These are phyloP conservation scores for Bostrychus sinensis DNA, from an alignment of 2,113 vertebrate species.

Conservation along the genomic window DNA sequence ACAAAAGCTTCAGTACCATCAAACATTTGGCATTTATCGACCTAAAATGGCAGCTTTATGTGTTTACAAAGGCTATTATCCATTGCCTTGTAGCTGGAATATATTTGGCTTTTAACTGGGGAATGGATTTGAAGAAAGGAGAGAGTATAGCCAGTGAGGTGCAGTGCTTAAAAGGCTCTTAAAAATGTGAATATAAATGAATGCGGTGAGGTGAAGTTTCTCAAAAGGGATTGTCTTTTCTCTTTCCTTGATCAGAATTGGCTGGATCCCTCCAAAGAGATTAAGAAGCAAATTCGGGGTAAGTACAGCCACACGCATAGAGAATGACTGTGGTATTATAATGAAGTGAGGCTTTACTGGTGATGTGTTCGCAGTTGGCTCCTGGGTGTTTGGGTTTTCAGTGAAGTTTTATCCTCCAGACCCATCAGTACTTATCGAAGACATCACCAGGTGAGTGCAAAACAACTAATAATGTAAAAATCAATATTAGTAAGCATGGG, in stretches of 20 bases:
- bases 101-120: slow-evolving; percentile 26
- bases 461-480: background rate
- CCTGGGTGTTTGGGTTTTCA: slow-evolving; percentile 94
- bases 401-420: slow-evolving; percentile 99
- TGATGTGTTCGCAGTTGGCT: slow-evolving; percentile 81
- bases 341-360: slow-evolving; percentile 17
- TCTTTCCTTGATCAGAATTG: slow-evolving; percentile 81
- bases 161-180: slow-evolving; percentile 11
- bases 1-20: slow-evolving; percentile 62
- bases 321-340: background rate
- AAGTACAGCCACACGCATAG: slow-evolving; percentile 68
- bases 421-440: slow-evolving; percentile 95
- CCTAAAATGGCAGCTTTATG: slow-evolving; percentile 27
- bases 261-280: slow-evolving; percentile 99
- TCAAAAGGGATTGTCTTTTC: slow-evolving; percentile 46
- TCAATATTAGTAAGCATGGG: background rate
- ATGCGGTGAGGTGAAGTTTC: slow-evolving; percentile 37
- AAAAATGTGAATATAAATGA: slow-evolving; percentile 26
- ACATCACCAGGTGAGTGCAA: slow-evolving; percentile 93
- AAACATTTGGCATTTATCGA: slow-evolving; percentile 58
- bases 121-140: slow-evolving; percentile 19
- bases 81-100: slow-evolving; percentile 34
- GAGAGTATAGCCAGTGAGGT: slow-evolving; percentile 5
- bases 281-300: slow-evolving; percentile 99
- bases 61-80: slow-evolving; percentile 50